A percentile compares a stretch with the other conserved stretches of the same genome.
Conservation (phyloP, 2,888 invertebrate species). For the Ectemnius cavifrons region DNA sequence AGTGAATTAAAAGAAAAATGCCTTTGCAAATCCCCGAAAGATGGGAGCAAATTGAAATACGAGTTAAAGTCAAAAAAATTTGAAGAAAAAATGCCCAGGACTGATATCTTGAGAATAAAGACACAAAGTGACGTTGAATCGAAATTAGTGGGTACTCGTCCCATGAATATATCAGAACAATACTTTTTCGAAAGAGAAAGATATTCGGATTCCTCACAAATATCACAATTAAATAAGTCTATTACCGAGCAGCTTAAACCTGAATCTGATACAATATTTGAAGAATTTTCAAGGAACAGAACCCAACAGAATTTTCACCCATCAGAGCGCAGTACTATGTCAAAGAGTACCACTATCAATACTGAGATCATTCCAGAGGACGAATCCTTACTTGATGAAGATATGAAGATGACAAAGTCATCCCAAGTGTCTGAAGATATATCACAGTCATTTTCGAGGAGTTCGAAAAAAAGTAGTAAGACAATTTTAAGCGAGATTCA, state of each 20-base stretch:
- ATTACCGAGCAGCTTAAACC: slow-evolving; percentile 64
- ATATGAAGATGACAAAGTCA: slow-evolving; percentile 58
- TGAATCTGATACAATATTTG: slow-evolving; percentile 73
- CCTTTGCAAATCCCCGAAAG: slow-evolving; percentile 30
- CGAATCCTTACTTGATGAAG: slow-evolving; percentile 48
- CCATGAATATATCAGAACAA: slow-evolving; percentile 43
- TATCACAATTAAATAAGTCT: slow-evolving; percentile 47
- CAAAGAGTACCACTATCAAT: slow-evolving; percentile 30
- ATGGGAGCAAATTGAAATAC: slow-evolving; percentile 62
- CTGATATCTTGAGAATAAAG: slow-evolving; percentile 63
- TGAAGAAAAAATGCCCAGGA: slow-evolving; percentile 75
- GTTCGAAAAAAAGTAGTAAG: slow-evolving; percentile 63
- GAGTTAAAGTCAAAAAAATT: slow-evolving; percentile 72
- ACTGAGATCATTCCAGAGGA: slow-evolving; percentile 52
- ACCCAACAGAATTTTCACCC: slow-evolving; percentile 24
- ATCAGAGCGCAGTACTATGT: slow-evolving; percentile 37
- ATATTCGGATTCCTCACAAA: slow-evolving; percentile 32
- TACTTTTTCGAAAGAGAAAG: slow-evolving; percentile 47
- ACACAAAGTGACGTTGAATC: slow-evolving; percentile 64
- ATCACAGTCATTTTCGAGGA: slow-evolving; percentile 49
- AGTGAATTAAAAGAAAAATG: slow-evolving; percentile 36
- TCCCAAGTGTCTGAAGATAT: slow-evolving; percentile 62
- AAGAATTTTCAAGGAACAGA: slow-evolving; percentile 69
- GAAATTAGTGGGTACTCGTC: slow-evolving; percentile 57
- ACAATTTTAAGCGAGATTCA: slow-evolving; percentile 52